A percentile compares a stretch with the other conserved stretches of the same genome.
Evolutionary conservation across 2,888 invertebrate genomes (phyloP).

Genomic region (Pinctada fucata): DNA sequence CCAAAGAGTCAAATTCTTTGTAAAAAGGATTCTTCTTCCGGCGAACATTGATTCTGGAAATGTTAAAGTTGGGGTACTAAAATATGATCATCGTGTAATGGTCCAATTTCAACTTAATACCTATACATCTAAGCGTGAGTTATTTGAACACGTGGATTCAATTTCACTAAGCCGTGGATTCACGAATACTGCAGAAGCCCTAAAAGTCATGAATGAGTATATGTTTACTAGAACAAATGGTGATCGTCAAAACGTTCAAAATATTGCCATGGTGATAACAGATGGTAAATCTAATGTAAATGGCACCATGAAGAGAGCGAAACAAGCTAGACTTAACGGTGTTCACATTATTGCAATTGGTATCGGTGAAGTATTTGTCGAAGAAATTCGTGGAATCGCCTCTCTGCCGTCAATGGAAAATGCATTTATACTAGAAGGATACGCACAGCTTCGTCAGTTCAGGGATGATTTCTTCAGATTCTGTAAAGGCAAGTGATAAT

Average conservation of each 20-base stretch:
- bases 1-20: slow-evolving; percentile 54
- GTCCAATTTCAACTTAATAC: slow-evolving; percentile 59
- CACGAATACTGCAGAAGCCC: not conserved
- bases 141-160: too few species aligned
- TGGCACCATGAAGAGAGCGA: not conserved
- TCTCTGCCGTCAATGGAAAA: not conserved
- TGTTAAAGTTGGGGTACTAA: slow-evolving; percentile 61
- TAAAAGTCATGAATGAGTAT: not conserved
- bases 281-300: not conserved
- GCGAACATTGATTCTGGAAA: slow-evolving; percentile 54
- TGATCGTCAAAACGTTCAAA: not conserved
- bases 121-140: not conserved
- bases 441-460: not conserved
- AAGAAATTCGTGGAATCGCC: not conserved
- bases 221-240: slow-evolving; percentile 3
- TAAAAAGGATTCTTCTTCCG: slow-evolving; percentile 51
- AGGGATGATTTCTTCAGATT: not conserved
- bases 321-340: not conserved
- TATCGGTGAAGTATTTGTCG: not conserved
- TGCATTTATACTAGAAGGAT: not conserved
- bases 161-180: not conserved
- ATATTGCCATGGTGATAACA: not conserved
- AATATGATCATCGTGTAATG: slow-evolving; percentile 58
- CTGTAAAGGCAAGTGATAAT: not conserved
- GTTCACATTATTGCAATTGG: not conserved